Percentiles rank a stretch among this genome's conserved stretches.
Conservation (phyloP, 2,888 invertebrate species). For the Fragum sueziense region DNA sequence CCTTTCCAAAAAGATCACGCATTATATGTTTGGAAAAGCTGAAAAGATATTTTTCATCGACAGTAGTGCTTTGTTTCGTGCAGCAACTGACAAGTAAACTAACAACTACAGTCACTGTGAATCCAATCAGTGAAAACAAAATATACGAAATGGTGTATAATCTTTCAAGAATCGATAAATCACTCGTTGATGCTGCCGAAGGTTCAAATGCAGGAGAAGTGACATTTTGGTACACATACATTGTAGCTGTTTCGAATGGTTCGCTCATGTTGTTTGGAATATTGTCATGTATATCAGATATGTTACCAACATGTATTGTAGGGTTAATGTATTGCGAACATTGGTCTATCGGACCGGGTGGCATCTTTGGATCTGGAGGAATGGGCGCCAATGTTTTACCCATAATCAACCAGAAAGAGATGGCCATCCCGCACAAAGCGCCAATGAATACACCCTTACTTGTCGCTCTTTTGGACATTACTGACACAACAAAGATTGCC, state of each 20-base stretch:
- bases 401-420: conserved; percentile 10
- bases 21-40: conserved; percentile 22
- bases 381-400: not conserved
- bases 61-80: not conserved
- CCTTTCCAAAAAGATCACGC: not conserved
- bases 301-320: no score
- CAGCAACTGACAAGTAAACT: conserved; percentile 9
- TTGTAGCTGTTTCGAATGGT: no score
- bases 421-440: not conserved
- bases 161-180: not conserved
- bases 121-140: conserved; percentile 20
- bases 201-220: no score
- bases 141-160: conserved; percentile 24
- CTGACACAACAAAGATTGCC: conserved; percentile 37
- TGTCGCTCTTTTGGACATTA: conserved; percentile 21
- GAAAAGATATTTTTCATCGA: conserved; percentile 21
- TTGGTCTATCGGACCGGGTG: not conserved
- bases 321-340: conserved; percentile 2
- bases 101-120: conserved; percentile 11
- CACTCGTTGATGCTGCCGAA: no score
- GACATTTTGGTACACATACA: no score
- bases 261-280: no score
- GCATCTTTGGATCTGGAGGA: not conserved
- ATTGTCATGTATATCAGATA: no score
- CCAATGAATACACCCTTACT: conserved; percentile 34